Percentiles rank a stretch among this genome's conserved stretches.
Evolutionary conservation across 2,113 vertebrate genomes (phyloP).

Genomic region (Amia ocellicauda): DNA sequence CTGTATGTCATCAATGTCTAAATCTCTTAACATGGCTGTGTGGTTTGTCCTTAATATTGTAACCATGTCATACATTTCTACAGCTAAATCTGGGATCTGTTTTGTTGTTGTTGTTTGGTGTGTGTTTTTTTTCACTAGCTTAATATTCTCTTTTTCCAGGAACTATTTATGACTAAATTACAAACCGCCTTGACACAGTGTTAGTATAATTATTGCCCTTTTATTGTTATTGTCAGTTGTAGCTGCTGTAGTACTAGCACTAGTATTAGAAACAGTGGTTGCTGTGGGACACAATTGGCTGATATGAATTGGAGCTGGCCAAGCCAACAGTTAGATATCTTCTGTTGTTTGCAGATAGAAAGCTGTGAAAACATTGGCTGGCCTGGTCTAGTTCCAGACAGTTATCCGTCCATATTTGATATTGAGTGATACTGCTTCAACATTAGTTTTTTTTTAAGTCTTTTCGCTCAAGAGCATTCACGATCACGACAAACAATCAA

Average conservation of each 20-base stretch:
- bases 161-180: conserved; percentile 1
- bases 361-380: background rate
- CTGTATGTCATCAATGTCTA: too few relatives aligned
- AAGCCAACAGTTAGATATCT: background rate
- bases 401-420: too few relatives aligned
- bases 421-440: too few relatives aligned
- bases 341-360: background rate
- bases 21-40: too few relatives aligned
- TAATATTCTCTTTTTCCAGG: background rate
- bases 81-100: background rate
- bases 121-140: background rate
- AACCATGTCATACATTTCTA: too few relatives aligned
- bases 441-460: too few relatives aligned
- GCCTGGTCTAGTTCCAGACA: background rate
- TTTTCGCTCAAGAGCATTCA: too few relatives aligned
- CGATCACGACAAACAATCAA: too few relatives aligned
- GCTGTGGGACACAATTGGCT: background rate
- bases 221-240: background rate
- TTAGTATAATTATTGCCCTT: background rate
- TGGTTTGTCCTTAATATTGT: too few relatives aligned
- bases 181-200: background rate
- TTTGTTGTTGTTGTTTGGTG: background rate
- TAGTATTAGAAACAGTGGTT: background rate
- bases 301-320: background rate
- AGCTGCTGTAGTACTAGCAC: background rate